phyloP scores from a whole-genome alignment of 2,113 vertebrate species.

The Semicossyphus pulcher region DNA sequence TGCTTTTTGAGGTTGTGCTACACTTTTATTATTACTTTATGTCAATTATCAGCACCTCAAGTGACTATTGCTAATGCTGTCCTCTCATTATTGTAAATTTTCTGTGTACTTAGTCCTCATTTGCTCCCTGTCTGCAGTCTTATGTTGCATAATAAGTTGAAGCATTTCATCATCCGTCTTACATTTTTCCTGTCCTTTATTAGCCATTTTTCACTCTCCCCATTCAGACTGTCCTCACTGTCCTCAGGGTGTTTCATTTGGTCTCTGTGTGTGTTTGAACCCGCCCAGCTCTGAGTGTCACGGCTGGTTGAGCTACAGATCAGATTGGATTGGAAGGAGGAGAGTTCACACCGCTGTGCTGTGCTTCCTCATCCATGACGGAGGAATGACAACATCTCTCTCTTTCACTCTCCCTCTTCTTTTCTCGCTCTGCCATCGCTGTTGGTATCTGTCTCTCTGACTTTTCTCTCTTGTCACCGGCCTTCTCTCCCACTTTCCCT shows the following conservation, averaged over 20 bases:
- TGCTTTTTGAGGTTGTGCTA: neutral
- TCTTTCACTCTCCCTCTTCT: conserved; percentile 4
- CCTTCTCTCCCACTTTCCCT: conserved; percentile 11
- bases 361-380: conserved; percentile 44
- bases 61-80: neutral
- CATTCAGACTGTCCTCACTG: neutral
- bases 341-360: conserved; percentile 34
- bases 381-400: conserved; percentile 49
- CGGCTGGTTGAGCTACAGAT: conserved; percentile 46
- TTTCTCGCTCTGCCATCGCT: neutral
- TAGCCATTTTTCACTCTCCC: neutral
- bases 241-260: conserved; percentile 2
- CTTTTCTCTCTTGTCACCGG: neutral
- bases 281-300: conserved; percentile 20
- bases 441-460: neutral
- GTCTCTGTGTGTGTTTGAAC: conserved; percentile 1
- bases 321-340: conserved; percentile 42
- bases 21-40: neutral
- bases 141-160: neutral
- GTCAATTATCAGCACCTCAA: neutral
- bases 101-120: neutral
- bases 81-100: neutral
- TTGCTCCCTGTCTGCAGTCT: neutral
- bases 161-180: neutral
- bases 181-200: neutral